Evolutionary conservation across 2,113 vertebrate species (phyloP).

Genomic region (Phainopepla nitens): DNA sequence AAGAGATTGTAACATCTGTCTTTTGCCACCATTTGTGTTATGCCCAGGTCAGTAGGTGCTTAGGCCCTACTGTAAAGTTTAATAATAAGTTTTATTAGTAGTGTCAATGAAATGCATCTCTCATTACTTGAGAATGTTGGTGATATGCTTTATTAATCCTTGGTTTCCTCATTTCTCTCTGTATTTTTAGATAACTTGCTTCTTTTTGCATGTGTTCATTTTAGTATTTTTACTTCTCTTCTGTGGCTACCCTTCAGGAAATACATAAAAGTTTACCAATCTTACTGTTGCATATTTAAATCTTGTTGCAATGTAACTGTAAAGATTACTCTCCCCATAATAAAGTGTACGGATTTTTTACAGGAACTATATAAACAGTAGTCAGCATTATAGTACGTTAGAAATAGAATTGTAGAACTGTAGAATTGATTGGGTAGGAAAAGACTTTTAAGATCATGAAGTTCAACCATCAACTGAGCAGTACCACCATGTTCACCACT

Average conservation of each 20-base stretch:
- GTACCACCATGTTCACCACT: neutral
- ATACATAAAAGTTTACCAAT: neutral
- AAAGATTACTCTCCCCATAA: neutral
- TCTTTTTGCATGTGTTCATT: neutral
- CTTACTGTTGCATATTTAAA: neutral
- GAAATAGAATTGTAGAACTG: neutral
- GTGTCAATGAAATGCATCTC: neutral
- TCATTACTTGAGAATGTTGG: neutral
- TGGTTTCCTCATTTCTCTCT: neutral
- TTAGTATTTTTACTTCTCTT: neutral
- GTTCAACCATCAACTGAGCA: neutral
- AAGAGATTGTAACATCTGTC: neutral
- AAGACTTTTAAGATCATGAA: neutral
- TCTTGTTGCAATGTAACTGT: neutral
- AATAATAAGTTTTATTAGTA: neutral
- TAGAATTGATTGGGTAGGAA: neutral
- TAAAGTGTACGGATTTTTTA: neutral
- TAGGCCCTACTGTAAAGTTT: neutral
- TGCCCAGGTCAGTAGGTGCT: neutral
- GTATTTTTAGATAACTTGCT: neutral
- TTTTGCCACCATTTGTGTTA: neutral
- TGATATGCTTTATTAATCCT: neutral
- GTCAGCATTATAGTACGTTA: neutral
- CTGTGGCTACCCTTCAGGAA: neutral
- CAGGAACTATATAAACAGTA: neutral